Evolutionary conservation across 1,140 invertebrate species (phyloP), one percentile per base, ranked within the genome.

Genomic region (Hyles euphorbiae): DNA sequence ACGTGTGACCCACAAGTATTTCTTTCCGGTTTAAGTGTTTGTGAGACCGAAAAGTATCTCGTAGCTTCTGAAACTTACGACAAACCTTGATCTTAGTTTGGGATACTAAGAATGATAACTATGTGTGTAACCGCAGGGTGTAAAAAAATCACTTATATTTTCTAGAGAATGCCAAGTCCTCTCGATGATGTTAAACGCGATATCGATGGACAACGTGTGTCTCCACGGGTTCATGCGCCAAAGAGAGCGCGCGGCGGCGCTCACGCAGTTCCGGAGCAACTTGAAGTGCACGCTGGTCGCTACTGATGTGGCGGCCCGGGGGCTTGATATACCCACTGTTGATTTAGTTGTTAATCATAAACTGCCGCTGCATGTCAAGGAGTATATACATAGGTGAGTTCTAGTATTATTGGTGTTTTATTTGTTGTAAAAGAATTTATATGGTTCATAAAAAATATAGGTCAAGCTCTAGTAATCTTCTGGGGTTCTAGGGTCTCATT

Each of bases 271-370:
- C 80, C 95, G 97, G 76, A 97, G 96, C 1, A 95, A 96, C 76
- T 91, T 93, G 32, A 90, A 94, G 3, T 95, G 95, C 62, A 97
- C 98, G 34, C 90, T 99, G 3, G 94, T 99, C 56, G 97, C 98
- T 3, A 99, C 98, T 22, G 97, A 99, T 91, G 96, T 99, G 0
- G 98, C 98, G 0, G 96, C 97, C 65, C 91, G 98, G 90, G 98
- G 98, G 70, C 86, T 98, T 22, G 96, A 97, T 73, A 96, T 98
- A 78, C 95, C 95, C 3, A 92, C 94, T 55, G 97, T 99, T 3
- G 93, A 98, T 80, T 89, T 99, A 60, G 96, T 99, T 0, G 93
- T 99, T 0, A 99, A 99, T 90, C 96, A 98, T 80, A 95, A 94
- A 70, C 92, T 99, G 67, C 98, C 98, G 0, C 93, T 94, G 58